These are phyloP conservation scores for Sebastes itinus DNA, from an alignment of 2,797 vertebrate genomes.

Conservation along the genomic window DNA sequence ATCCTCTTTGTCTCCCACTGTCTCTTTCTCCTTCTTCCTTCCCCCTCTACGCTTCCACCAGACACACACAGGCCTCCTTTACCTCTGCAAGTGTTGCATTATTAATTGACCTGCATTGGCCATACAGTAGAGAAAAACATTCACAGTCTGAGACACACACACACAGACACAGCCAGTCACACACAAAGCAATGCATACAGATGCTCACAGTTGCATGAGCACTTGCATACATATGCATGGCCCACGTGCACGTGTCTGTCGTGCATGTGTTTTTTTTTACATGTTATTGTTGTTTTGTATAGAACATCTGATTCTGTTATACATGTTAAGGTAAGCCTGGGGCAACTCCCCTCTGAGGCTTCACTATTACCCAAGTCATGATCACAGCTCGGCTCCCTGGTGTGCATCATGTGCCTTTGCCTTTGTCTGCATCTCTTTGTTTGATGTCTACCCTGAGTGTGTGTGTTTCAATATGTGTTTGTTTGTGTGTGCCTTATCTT, in stretches of 20 bases:
- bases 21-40: conserved; percentile 10
- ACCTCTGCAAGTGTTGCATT: conserved; percentile 78
- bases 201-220: neutral
- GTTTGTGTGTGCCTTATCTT: neutral
- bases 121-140: conserved; percentile 56
- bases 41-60: conserved; percentile 28
- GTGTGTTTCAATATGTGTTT: conserved; percentile 4
- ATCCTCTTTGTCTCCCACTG: conserved; percentile 55
- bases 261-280: neutral
- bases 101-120: conserved; percentile 76
- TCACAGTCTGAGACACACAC: conserved; percentile 18
- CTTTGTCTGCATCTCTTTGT: conserved; percentile 60
- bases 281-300: conserved; percentile 42
- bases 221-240: conserved; percentile 4
- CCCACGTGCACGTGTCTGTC: neutral
- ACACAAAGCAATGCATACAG: neutral
- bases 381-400: conserved; percentile 61
- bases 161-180: conserved; percentile 10
- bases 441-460: conserved; percentile 48
- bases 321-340: conserved; percentile 62
- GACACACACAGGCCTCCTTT: conserved; percentile 63
- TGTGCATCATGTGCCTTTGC: conserved; percentile 52
- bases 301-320: conserved; percentile 61
- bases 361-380: conserved; percentile 49
- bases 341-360: conserved; percentile 58